phyloP scores from a whole-genome alignment of 1,140 invertebrate species.

The Achatina immaculata region DNA sequence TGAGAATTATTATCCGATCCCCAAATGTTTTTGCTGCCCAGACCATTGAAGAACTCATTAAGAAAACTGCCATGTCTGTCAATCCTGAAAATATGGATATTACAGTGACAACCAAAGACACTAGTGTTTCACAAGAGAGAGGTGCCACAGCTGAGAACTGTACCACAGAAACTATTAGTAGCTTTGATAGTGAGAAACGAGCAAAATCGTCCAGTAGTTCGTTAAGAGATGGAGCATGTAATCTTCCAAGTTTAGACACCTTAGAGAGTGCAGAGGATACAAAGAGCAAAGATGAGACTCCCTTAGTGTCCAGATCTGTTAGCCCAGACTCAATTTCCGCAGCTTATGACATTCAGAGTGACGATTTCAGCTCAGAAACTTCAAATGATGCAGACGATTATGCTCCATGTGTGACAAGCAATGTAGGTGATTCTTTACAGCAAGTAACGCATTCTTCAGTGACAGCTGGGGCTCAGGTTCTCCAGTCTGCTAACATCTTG shows the following conservation, averaged over 20 bases:
- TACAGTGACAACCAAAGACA: constrained; percentile 3
- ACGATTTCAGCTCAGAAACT: constrained; percentile 37
- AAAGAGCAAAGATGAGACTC: constrained; percentile 1
- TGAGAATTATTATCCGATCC: constrained; percentile 31
- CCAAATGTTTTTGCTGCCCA: constrained; percentile 36
- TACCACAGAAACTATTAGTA: not conserved
- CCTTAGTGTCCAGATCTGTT: constrained; percentile 22
- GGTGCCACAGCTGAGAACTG: not conserved
- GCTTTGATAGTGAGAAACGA: not conserved
- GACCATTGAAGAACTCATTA: constrained; percentile 32
- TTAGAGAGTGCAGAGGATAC: not conserved
- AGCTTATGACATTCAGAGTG: constrained; percentile 38
- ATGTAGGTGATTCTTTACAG: not conserved
- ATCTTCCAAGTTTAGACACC: not conserved
- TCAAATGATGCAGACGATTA: constrained; percentile 38
- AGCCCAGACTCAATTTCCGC: constrained; percentile 36
- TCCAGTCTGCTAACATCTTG: not conserved
- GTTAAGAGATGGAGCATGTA: not conserved
- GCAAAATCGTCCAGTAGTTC: not conserved
- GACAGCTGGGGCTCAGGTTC: not conserved
- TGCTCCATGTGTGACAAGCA: not conserved
- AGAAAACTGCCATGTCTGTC: constrained; percentile 16
- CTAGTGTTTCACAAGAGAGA: not conserved
- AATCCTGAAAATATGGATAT: constrained; percentile 14
- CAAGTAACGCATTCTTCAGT: not conserved